Evolutionary conservation across 2,113 vertebrate genomes (phyloP), one percentile per base, ranked within the genome.

Genomic region (Osmerus mordax): DNA sequence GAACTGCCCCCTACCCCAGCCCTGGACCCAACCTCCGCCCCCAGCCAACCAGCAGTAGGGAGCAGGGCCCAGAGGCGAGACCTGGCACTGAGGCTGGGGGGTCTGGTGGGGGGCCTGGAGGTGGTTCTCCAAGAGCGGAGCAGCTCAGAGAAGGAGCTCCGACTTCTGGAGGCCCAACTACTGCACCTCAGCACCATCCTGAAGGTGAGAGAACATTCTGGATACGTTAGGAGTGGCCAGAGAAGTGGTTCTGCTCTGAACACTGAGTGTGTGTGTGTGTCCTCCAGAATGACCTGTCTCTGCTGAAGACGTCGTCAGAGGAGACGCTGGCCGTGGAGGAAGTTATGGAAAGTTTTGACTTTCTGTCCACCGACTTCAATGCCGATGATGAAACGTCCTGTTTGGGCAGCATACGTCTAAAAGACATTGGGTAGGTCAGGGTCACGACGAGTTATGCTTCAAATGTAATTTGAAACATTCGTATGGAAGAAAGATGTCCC

Each of bases 281-380:
- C 71, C 14, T 13, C 15, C 90, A 97, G 95, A 62, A 91, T 75
- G 68, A 80, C 80, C 13, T 86, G 58, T 78, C 83, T 4, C 59
- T 89, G 73, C 76, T 69, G 32, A 93, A 87, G 56, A 87, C 87
- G 0, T 86, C 91, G 1, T 96, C 94, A 0, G 78, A 92, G 53
- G 94, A 98, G 76, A 96, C 94, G 59, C 91, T 98, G 58, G 94
- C 93, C 75, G 92, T 96, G 28, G 95, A 97, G 75, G 95, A 94
- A 36, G 94, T 96, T 51, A 88, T 98, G 80, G 94, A 94, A 77
- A 98, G 95, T 75, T 98, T 98, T 66, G 94, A 97, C 84, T 98
- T 99, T 77, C 84, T 99, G 78, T 95, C 94, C 0, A 61, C 92
- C 0, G 94, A 97, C 84, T 91, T 95, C 4, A 92, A 84, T 0